A percentile compares a stretch with the other conserved stretches of the same genome.
Conservation (phyloP, 2,888 invertebrate genomes). For the Meganola albula region DNA sequence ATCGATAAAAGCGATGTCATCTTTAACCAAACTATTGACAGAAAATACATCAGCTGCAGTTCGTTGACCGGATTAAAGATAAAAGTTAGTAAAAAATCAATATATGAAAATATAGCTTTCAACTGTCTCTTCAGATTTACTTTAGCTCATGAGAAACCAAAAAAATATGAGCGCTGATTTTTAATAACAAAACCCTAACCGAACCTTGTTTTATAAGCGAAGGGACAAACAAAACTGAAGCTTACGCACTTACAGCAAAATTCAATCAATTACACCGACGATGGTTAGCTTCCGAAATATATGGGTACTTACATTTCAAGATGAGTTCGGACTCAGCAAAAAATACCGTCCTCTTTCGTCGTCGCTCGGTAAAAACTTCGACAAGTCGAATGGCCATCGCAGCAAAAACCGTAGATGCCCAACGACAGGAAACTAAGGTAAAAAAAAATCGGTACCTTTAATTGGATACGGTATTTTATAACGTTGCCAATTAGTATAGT, state of each 20-base stretch:
- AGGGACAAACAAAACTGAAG: constrained; percentile 42
- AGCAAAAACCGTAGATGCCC: constrained; percentile 60
- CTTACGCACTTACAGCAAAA: constrained; percentile 58
- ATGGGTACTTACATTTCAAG: constrained; percentile 59
- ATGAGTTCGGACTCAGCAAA: constrained; percentile 63
- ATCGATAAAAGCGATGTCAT: too few species aligned
- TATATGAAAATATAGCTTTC: too few species aligned
- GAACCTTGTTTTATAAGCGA: constrained; percentile 28
- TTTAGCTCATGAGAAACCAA: constrained; percentile 18
- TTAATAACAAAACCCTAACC: constrained; percentile 29
- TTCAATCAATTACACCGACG: constrained; percentile 66
- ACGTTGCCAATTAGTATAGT: constrained; percentile 28
- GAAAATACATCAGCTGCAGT: constrained; percentile 21
- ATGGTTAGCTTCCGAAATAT: constrained; percentile 57
- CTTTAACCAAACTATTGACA: too few species aligned
- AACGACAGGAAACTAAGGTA: constrained; percentile 42
- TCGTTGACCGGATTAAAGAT: constrained; percentile 19
- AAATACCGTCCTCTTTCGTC: constrained; percentile 50
- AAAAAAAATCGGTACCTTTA: constrained; percentile 48
- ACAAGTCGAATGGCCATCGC: constrained; percentile 48
- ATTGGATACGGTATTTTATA: constrained; percentile 64
- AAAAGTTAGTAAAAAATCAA: constrained; percentile 32
- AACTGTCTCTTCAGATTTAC: constrained; percentile 23
- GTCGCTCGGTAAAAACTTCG: constrained; percentile 59
- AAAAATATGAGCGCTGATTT: constrained; percentile 20